Conservation (phyloP, 2,113 vertebrate species). For the Suncus etruscus region DNA sequence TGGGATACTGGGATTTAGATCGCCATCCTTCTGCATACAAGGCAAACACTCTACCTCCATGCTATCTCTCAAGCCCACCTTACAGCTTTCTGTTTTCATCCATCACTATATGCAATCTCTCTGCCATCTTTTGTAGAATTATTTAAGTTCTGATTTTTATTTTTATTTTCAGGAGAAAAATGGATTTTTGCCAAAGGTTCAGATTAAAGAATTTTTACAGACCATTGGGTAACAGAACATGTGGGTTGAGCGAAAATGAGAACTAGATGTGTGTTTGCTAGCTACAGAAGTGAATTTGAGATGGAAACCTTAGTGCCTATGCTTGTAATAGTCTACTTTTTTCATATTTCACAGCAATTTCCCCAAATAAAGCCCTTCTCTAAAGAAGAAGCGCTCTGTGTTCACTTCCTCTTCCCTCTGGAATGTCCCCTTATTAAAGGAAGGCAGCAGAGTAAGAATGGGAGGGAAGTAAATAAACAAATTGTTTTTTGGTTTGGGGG, state of each 20-base stretch:
- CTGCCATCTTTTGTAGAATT: background rate
- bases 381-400: background rate
- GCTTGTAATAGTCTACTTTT: background rate
- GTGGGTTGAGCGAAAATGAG: background rate
- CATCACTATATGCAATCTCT: background rate
- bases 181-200: background rate
- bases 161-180: constrained; percentile 25
- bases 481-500: no score
- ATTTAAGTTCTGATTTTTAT: background rate
- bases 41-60: no score
- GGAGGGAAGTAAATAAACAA: background rate
- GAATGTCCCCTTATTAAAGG: background rate
- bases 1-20: no score
- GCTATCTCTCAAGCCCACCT: background rate
- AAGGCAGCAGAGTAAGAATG: background rate
- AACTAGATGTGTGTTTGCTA: background rate
- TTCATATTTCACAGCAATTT: constrained; percentile 23
- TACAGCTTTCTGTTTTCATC: background rate
- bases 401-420: background rate
- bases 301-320: background rate
- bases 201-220: background rate
- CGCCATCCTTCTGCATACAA: no score
- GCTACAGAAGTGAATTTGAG: constrained; percentile 5
- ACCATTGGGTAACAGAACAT: background rate
- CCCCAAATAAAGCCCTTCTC: constrained; percentile 23